Evolutionary conservation across 2,797 vertebrate species (phyloP).

Genomic region (Buceros bicornis): DNA sequence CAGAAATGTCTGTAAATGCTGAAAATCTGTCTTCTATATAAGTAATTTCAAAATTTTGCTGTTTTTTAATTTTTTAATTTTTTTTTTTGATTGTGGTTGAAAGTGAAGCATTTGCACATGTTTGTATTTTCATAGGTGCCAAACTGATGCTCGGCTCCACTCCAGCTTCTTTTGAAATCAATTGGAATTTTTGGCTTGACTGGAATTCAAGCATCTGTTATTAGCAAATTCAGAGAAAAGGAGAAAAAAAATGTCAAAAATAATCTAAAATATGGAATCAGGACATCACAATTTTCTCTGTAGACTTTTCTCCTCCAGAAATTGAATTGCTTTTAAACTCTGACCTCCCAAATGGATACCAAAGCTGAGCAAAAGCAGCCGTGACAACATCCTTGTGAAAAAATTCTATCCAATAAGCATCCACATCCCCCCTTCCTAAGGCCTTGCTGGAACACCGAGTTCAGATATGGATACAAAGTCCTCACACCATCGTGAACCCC

Average conservation of each 20-base stretch:
- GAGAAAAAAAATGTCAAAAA: neutral
- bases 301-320: neutral
- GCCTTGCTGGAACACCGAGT: neutral
- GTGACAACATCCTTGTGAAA: neutral
- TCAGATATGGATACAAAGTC: neutral
- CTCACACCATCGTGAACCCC: neutral
- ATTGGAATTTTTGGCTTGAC: slow-evolving; percentile 68
- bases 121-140: slow-evolving; percentile 62
- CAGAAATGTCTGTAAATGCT: neutral
- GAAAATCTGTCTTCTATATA: neutral
- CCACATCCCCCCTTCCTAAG: accelerated
- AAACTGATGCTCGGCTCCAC: slow-evolving; percentile 65
- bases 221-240: slow-evolving; percentile 11
- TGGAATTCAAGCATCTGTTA: slow-evolving; percentile 67
- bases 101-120: slow-evolving; percentile 32
- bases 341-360: neutral
- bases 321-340: neutral
- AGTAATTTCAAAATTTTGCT: neutral
- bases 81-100: neutral
- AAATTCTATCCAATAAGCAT: neutral
- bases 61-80: neutral
- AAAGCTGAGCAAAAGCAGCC: neutral
- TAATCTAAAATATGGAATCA: neutral
- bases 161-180: slow-evolving; percentile 65
- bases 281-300: neutral